Conservation (phyloP, 2,888 invertebrate genomes). For the Andricus curvator region DNA sequence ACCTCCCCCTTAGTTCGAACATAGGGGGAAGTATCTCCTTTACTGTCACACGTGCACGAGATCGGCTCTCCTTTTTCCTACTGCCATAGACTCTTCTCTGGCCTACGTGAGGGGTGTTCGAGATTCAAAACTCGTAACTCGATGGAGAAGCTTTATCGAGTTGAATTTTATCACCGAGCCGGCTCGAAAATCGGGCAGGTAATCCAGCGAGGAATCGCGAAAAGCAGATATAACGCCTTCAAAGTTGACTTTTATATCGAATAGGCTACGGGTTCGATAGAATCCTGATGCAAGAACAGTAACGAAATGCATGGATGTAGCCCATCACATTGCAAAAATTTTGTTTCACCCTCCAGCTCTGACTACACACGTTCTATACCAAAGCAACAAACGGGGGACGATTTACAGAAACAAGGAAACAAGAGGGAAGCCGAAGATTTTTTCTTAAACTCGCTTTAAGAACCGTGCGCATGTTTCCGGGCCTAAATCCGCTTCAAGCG, state of each 20-base stretch:
- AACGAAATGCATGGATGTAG: constrained; percentile 16
- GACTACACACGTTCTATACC: constrained; percentile 33
- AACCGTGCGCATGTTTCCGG: background rate
- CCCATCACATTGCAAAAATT: constrained; percentile 31
- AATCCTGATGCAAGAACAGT: background rate
- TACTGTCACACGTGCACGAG: background rate
- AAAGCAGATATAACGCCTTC: background rate
- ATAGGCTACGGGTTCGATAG: constrained; percentile 34
- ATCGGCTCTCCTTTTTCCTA: constrained; percentile 5
- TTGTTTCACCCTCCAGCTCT: constrained; percentile 37
- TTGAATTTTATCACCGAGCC: background rate
- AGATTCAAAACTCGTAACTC: background rate
- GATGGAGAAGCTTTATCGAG: background rate
- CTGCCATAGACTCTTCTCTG: constrained; percentile 16
- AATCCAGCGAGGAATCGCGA: background rate
- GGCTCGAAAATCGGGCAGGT: background rate
- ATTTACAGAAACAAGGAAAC: constrained; percentile 16
- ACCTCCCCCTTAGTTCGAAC: background rate
- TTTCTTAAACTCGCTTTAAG: constrained; percentile 34
- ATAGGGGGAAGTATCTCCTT: background rate
- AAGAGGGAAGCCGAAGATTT: background rate
- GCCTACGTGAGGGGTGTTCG: background rate
- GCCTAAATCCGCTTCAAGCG: constrained; percentile 9
- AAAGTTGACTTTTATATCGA: constrained; percentile 17
- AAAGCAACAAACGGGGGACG: constrained; percentile 44